Evolutionary conservation across 2,888 invertebrate genomes (phyloP).

Genomic region (Syrista parreyssii): DNA sequence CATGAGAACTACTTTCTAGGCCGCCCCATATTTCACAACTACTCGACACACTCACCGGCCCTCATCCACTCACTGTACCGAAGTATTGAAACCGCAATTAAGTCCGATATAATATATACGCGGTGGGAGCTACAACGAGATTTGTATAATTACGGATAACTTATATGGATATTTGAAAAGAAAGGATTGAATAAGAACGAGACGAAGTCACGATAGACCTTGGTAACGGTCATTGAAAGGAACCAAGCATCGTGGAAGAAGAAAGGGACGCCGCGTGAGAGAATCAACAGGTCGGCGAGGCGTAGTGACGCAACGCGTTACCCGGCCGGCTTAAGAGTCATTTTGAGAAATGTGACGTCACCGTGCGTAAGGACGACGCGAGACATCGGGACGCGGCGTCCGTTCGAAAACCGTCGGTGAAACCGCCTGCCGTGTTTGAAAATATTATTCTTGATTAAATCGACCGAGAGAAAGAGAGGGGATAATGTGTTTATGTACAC

Average conservation of each 20-base stretch:
- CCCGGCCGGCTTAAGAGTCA: not conserved
- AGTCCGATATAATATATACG: not conserved
- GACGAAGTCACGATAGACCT: not conserved
- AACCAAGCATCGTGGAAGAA: not conserved
- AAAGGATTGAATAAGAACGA: not conserved
- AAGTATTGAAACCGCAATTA: not conserved
- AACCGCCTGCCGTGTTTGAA: not conserved
- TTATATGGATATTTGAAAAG: not conserved
- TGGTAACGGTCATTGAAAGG: not conserved
- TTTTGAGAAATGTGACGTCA: not conserved
- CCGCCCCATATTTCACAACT: not conserved
- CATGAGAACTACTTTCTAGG: not conserved
- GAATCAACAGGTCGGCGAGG: not conserved
- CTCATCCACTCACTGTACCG: not conserved
- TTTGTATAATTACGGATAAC: not conserved
- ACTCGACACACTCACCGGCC: not conserved
- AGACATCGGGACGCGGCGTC: not conserved
- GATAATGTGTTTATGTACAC: conserved; percentile 30
- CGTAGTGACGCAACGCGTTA: not conserved
- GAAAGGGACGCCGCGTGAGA: not conserved
- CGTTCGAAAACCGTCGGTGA: not conserved
- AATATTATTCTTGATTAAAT: not conserved
- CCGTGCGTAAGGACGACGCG: not conserved
- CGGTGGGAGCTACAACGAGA: not conserved
- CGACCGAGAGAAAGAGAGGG: conserved; percentile 4